phyloP scores from a whole-genome alignment of 2,797 vertebrate genomes.

The Chiroxiphia lanceolata region DNA sequence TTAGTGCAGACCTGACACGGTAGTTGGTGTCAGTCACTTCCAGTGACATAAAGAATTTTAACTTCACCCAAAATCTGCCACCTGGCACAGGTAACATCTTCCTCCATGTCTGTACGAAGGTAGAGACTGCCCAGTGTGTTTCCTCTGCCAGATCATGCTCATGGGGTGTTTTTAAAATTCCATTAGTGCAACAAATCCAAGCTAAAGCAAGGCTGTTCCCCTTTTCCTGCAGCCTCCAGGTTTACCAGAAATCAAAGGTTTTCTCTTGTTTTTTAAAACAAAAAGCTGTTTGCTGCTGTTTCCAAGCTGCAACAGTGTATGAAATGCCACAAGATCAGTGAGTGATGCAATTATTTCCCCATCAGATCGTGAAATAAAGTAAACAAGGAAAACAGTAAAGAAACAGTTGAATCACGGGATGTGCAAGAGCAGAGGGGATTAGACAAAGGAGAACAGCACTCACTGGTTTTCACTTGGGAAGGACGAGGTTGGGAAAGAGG shows the following conservation, averaged over 20 bases:
- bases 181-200: neutral
- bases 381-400: conserved; percentile 39
- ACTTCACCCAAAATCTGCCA: neutral
- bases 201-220: neutral
- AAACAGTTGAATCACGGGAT: conserved; percentile 6
- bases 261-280: neutral
- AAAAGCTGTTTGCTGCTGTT: neutral
- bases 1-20: neutral
- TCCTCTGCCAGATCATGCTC: neutral
- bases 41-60: neutral
- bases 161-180: neutral
- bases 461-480: conserved; percentile 75
- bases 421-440: neutral
- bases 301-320: neutral
- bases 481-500: conserved; percentile 50
- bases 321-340: conserved; percentile 14
- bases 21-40: neutral
- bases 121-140: neutral
- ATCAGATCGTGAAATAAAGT: conserved; percentile 28
- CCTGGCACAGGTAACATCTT: neutral
- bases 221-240: neutral
- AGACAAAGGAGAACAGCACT: conserved; percentile 44
- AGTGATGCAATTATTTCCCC: conserved; percentile 57
- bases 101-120: neutral
- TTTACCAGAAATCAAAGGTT: neutral